Evolutionary conservation across 2,888 invertebrate genomes (phyloP), one percentile per base, ranked within the genome.

Genomic region (Venustoraphidia nigricollis): DNA sequence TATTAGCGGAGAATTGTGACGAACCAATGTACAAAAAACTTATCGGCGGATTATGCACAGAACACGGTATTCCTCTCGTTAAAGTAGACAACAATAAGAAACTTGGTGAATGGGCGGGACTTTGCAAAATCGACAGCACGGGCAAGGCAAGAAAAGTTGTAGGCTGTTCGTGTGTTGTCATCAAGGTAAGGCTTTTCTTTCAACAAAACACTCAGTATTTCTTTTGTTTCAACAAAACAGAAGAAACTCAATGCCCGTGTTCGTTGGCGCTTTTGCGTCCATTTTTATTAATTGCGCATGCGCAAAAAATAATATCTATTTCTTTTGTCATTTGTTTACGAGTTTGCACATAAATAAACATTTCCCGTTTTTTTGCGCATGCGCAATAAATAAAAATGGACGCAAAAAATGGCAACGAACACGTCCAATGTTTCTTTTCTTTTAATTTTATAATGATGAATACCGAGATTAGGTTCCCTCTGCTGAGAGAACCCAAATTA

Each of bases 31-130:
- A 98, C 77, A 92, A 94, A 66, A 96, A 95, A 66, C 75, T 99
- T 46, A 92, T 98, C 34, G 91, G 94, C 64, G 97, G 96, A 39
- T 78, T 99, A 50, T 99, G 98, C 75, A 90, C 93, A 55, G 96
- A 97, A 71, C 98, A 98, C 71, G 87, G 90, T 66, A 98, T 99
- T 65, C 93, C 96, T 51, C 76, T 99, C 53, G 85, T 98, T 56
- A 91, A 90, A 75, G 95, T 98, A 45, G 96, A 97, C 67, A 94
- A 95, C 70, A 97, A 96, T 75, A 97, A 97, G 73, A 95, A 95
- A 66, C 79, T 98, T 49, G 98, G 98, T 44, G 98, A 99, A 76
- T 97, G 97, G 96, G 91, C 95, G 44, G 98, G 98, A 56, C 81
- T 98, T 52, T 98, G 98, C 75, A 98, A 98, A 75, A 93, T 97